Percentiles rank a stretch among this genome's conserved stretches.
phyloP scores from a whole-genome alignment of 1,140 invertebrate species.

The Achroia grisella region DNA sequence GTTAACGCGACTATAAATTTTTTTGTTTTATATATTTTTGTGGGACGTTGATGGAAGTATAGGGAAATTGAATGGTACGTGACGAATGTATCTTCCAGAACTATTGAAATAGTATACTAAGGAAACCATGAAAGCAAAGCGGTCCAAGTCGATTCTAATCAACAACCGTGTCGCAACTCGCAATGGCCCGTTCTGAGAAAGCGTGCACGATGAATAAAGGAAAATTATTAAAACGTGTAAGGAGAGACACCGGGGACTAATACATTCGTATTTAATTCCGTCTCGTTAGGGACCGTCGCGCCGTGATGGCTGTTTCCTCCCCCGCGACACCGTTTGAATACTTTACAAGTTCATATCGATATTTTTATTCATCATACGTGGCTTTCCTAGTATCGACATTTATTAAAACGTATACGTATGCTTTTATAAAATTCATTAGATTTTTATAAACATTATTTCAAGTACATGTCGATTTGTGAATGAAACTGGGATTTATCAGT shows the following conservation, averaged over 20 bases:
- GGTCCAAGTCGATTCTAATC: conserved; percentile 40
- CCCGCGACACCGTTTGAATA: conserved; percentile 48
- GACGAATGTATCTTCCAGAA: conserved; percentile 18
- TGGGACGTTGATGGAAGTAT: not conserved
- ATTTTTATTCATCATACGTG: too few relatives aligned
- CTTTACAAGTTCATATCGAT: conserved; percentile 1
- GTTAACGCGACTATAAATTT: not conserved
- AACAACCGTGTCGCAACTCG: conserved; percentile 45
- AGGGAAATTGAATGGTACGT: conserved; percentile 9
- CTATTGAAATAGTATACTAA: conserved; percentile 34
- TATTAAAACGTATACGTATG: conserved; percentile 9
- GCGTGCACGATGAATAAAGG: conserved; percentile 51
- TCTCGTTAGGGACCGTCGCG: conserved; percentile 47
- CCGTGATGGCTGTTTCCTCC: conserved; percentile 58
- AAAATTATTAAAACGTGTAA: conserved; percentile 52
- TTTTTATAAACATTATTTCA: too few relatives aligned
- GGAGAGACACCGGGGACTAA: conserved; percentile 35
- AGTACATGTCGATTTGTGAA: too few relatives aligned
- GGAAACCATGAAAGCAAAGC: conserved; percentile 27
- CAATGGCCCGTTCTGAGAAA: conserved; percentile 44
- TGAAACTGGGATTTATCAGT: too few relatives aligned
- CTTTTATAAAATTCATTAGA: too few relatives aligned
- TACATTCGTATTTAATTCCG: conserved; percentile 63
- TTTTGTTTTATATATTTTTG: not conserved
- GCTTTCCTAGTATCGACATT: too few relatives aligned